Base-by-base conservation (phyloP, 1,140 invertebrate genomes). In the Eriosoma lanigerum region DNA sequence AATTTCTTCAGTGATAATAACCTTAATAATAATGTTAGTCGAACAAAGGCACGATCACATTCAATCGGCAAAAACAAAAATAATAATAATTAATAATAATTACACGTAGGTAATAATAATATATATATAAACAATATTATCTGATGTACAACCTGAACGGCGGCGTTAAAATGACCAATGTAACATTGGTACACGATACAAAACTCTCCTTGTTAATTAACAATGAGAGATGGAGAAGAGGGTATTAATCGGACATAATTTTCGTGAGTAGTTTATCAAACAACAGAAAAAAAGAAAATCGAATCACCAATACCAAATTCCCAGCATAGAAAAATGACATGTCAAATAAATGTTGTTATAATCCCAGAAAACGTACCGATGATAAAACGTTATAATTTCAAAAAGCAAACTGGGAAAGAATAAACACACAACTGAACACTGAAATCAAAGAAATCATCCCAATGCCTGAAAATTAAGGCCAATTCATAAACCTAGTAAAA, bases 131-230 rank as follows among this genome's bases (percentile, higher is more conserved):
- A 64, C 19, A 15, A 66, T 70, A 15, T 32, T 46, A 48, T 26
- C 32, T 38, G 48, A 44, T 19, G 64, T 70, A 50, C 5, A 46
- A 81, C 17, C 70, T 76, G 24, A 3, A 4, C 29, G 56, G 73
- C 56, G 9, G 58, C 50, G n/a, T n/a, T n/a, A n/a, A 21, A 44
- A 73, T 13, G 50, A 82, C 24, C 44, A n/a, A n/a, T n/a, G n/a
- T 70, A 15, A 62, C 86, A 76, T 89, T 85, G 10, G 15, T 81
- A 24, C 70, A 81, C 70, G 78, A 82, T 60, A 72, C 50, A 17
- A 81, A 82, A 48, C 44, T 73, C 17, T 15, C 21, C 15, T 72
- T 6, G 8, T 76, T 81, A 10, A 81, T 82, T 17, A 76, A 58
- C 46, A 81, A 62, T 32, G 81, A 6, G 5, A 66, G 2, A 38